Evolutionary conservation across 2,113 vertebrate genomes (phyloP).

Genomic region (Elanus axillaris): DNA sequence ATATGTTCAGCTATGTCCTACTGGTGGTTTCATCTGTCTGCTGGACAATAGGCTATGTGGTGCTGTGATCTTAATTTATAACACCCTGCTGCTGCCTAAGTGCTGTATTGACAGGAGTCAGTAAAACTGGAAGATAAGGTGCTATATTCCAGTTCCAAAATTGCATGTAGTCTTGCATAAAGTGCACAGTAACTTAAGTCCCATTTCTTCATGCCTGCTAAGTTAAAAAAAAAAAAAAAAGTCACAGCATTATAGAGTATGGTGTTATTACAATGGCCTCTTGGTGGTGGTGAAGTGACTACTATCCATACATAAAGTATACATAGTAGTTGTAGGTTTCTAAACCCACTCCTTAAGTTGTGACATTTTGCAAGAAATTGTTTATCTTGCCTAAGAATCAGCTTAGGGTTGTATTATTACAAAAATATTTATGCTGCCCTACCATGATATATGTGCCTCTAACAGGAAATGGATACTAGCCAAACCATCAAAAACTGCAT

Average conservation of each 20-base stretch:
- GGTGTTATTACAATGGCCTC: not conserved
- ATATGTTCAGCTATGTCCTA: not conserved
- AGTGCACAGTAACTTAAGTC: not conserved
- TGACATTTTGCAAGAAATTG: not conserved
- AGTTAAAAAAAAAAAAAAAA: not conserved
- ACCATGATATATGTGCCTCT: not conserved
- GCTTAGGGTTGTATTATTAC: not conserved
- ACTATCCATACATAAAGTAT: not conserved
- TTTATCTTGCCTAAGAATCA: not conserved
- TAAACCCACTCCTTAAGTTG: not conserved
- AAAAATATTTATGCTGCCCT: not conserved
- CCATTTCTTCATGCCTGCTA: not conserved
- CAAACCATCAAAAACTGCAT: not conserved
- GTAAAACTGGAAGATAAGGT: not conserved
- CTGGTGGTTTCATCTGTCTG: not conserved
- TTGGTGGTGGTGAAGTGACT: not conserved
- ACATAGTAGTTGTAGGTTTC: not conserved
- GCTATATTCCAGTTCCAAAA: not conserved
- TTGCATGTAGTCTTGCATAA: not conserved
- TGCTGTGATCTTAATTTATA: not conserved
- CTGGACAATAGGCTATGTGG: not conserved
- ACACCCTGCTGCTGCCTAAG: rapidly evolving
- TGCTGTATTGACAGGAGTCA: not conserved
- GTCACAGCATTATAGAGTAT: not conserved
- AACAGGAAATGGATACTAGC: not conserved